Percentiles rank a stretch among this genome's conserved stretches.
These are phyloP conservation scores for Ganaspis brasiliensis DNA, from an alignment of 2,888 invertebrate species.

Conservation along the genomic window DNA sequence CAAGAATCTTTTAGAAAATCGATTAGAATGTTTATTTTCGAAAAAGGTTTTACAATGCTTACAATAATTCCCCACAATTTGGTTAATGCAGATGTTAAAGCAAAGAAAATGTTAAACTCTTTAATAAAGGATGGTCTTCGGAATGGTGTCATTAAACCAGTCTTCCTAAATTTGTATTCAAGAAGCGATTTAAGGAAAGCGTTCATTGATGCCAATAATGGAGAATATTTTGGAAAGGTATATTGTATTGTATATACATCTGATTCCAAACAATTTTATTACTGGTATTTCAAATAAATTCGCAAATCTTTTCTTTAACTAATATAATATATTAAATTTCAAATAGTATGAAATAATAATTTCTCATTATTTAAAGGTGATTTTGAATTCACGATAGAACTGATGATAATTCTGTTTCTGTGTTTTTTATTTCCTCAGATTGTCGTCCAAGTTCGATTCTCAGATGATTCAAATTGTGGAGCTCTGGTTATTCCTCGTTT, in stretches of 20 bases:
- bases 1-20: constrained; percentile 80
- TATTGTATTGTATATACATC: no score
- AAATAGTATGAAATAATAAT: no score
- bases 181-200: background rate
- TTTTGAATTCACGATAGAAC: no score
- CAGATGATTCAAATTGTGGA: background rate
- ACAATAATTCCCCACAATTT: constrained; percentile 74
- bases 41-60: constrained; percentile 70
- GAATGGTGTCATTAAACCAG: background rate
- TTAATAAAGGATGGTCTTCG: constrained; percentile 82
- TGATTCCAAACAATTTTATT: no score
- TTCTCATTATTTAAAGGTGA: no score
- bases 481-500: constrained; percentile 79
- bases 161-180: background rate
- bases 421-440: constrained; percentile 55
- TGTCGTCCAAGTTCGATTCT: constrained; percentile 64
- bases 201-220: constrained; percentile 17
- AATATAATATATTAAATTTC: no score
- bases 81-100: constrained; percentile 80
- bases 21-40: constrained; percentile 70
- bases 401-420: no score
- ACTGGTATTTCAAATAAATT: no score
- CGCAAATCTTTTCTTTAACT: no score
- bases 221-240: background rate
- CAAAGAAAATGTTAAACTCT: constrained; percentile 82